A percentile compares a stretch with the other conserved stretches of the same genome.
phyloP scores from a whole-genome alignment of 2,113 vertebrate species.

The Phylloscopus trochilus region DNA sequence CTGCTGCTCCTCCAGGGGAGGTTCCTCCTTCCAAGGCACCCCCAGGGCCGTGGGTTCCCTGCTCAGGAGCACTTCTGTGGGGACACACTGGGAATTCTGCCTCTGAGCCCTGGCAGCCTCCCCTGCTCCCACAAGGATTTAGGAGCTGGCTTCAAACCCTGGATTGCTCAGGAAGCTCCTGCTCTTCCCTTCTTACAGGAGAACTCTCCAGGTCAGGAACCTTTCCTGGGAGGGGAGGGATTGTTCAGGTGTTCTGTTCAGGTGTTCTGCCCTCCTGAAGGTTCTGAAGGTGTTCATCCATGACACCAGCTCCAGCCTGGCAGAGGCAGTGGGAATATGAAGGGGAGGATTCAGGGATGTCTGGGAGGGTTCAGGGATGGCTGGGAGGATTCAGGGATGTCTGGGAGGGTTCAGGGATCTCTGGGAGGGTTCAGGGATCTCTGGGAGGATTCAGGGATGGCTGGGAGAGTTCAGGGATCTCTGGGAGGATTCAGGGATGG shows the following conservation, averaged over 20 bases:
- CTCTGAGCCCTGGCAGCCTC: neutral
- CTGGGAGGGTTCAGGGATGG: neutral
- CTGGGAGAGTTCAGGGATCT: no score
- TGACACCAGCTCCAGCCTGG: neutral
- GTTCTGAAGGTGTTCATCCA: neutral
- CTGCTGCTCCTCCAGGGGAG: neutral
- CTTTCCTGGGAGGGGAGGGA: neutral
- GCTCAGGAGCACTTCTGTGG: accelerated
- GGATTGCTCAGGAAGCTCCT: neutral
- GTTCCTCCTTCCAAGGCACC: neutral
- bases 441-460: neutral
- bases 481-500: neutral
- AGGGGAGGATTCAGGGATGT: neutral
- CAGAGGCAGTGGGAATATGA: neutral
- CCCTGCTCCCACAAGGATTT: neutral
- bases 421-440: neutral
- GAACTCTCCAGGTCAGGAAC: neutral
- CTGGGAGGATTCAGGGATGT: neutral
- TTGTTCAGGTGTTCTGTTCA: neutral
- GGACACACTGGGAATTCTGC: neutral
- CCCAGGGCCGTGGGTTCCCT: accelerated
- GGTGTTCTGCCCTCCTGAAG: neutral
- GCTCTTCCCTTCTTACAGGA: neutral
- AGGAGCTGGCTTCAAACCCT: neutral
- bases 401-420: neutral